Conservation (phyloP, 2,797 vertebrate species). For the Hoplostethus atlanticus region DNA sequence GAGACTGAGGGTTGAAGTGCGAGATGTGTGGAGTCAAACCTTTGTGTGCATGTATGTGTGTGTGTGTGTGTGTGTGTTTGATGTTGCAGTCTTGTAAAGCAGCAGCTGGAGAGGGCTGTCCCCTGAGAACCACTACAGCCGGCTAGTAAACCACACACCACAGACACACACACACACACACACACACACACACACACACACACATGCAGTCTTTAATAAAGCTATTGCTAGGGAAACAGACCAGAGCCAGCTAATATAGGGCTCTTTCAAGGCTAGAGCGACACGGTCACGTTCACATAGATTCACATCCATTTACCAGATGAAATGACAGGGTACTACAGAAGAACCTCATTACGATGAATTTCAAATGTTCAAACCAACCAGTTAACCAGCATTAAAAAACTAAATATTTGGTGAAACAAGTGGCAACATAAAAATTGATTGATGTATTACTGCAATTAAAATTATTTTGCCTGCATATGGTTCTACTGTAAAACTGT, state of each 20-base stretch:
- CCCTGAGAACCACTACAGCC: constrained; percentile 77
- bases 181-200: constrained; percentile 42
- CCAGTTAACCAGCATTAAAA: constrained; percentile 12
- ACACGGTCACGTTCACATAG: constrained; percentile 60
- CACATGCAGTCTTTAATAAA: constrained; percentile 77
- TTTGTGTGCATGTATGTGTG: constrained; percentile 46
- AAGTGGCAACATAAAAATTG: constrained; percentile 19
- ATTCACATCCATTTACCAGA: constrained; percentile 36
- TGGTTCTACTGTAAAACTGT: constrained; percentile 71
- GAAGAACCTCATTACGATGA: constrained; percentile 46
- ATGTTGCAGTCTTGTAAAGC: constrained; percentile 86
- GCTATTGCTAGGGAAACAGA: constrained; percentile 71
- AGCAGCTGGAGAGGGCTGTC: constrained; percentile 85
- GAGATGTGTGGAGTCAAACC: constrained; percentile 69
- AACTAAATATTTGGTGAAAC: neutral
- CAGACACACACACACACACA: constrained; percentile 27
- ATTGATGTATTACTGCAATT: constrained; percentile 31
- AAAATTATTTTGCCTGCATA: constrained; percentile 55
- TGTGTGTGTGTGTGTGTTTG: constrained; percentile 78
- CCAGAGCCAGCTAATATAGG: constrained; percentile 63
- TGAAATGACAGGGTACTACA: constrained; percentile 14
- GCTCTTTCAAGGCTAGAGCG: constrained; percentile 59
- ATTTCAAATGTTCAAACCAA: constrained; percentile 29
- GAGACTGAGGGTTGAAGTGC: constrained; percentile 58
- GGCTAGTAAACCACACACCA: constrained; percentile 80